These are phyloP conservation scores for Macaca nemestrina DNA, from an alignment of 2,113 vertebrate species.

Conservation along the genomic window DNA sequence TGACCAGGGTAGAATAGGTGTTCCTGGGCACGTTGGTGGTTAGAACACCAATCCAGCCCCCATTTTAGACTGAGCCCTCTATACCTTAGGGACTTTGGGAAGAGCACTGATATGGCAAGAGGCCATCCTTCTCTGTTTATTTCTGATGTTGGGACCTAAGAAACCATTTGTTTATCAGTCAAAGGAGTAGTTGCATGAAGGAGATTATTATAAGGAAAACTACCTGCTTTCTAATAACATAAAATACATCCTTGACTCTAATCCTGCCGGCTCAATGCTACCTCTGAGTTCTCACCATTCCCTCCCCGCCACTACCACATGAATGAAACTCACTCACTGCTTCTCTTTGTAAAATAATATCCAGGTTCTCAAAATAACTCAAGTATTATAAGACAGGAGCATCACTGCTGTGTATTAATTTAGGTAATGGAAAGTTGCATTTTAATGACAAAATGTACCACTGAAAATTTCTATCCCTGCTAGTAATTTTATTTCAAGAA, in stretches of 20 bases:
- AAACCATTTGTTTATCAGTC: background rate
- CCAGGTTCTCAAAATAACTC: background rate
- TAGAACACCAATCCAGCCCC: background rate
- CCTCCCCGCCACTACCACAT: background rate
- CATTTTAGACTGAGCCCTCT: background rate
- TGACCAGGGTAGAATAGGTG: background rate
- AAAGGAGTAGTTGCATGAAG: background rate
- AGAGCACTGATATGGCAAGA: background rate
- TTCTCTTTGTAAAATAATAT: background rate
- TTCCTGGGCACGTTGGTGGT: background rate
- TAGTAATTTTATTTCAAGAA: conserved; percentile 6
- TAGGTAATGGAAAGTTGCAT: background rate
- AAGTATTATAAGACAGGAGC: background rate
- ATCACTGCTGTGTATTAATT: background rate
- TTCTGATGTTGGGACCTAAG: background rate
- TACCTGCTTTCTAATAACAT: background rate
- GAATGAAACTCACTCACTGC: background rate
- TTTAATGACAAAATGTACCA: background rate
- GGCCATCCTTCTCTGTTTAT: background rate
- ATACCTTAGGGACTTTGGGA: background rate
- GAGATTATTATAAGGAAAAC: background rate
- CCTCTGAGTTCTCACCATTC: background rate
- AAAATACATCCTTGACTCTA: background rate
- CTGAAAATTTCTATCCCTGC: background rate
- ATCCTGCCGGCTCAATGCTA: too few species aligned